Percentiles rank a stretch among this genome's conserved stretches.
Conservation (phyloP, 2,888 invertebrate species). For the Cantharis rustica region DNA sequence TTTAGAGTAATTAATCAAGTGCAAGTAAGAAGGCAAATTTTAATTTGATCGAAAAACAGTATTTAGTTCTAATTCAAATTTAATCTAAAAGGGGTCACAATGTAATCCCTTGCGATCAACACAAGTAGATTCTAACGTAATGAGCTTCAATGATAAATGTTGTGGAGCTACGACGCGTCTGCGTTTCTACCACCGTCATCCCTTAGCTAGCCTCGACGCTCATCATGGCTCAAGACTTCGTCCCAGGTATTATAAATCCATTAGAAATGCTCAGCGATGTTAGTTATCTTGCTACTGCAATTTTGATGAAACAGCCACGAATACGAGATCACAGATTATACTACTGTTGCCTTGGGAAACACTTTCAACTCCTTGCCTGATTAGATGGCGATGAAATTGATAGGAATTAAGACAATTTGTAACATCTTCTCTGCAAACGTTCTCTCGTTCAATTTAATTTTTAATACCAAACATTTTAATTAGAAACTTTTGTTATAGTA, state of each 20-base stretch:
- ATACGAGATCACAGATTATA: slow-evolving; percentile 49
- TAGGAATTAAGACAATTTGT: slow-evolving; percentile 27
- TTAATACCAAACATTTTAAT: neutral
- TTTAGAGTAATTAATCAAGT: neutral
- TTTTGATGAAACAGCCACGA: slow-evolving; percentile 45
- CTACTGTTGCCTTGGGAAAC: slow-evolving; percentile 53
- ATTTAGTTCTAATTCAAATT: slow-evolving; percentile 22
- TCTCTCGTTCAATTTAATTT: neutral
- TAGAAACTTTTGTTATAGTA: neutral
- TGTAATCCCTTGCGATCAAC: slow-evolving; percentile 32
- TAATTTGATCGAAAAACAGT: slow-evolving; percentile 3
- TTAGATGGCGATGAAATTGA: slow-evolving; percentile 28
- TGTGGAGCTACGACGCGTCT: slow-evolving; percentile 56
- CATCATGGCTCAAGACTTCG: slow-evolving; percentile 41
- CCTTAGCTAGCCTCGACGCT: slow-evolving; percentile 42
- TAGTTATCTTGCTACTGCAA: slow-evolving; percentile 48
- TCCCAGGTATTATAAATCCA: slow-evolving; percentile 49
- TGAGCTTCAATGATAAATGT: slow-evolving; percentile 60
- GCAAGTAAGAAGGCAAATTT: neutral
- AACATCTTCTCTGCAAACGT: slow-evolving; percentile 5
- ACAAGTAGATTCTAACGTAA: slow-evolving; percentile 57
- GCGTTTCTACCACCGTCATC: slow-evolving; percentile 51
- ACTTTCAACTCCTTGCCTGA: slow-evolving; percentile 24
- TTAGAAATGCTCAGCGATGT: slow-evolving; percentile 48
- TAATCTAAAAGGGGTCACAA: slow-evolving; percentile 27